Evolutionary conservation across 2,797 vertebrate species (phyloP), one percentile per base, ranked within the genome.

Genomic region (Phalanger gymnotis): DNA sequence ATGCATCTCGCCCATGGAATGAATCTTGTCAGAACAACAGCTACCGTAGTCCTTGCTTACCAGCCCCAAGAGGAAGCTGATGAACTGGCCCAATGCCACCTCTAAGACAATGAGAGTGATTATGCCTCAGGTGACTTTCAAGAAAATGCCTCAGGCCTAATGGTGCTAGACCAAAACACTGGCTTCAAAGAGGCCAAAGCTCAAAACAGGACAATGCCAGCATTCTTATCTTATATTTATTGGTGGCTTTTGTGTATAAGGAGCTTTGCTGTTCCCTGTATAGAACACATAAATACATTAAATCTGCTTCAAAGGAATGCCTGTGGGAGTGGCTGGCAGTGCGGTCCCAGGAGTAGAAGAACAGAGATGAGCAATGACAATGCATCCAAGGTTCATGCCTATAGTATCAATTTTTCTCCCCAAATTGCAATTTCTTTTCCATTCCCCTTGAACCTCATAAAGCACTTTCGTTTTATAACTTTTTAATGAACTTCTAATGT

Each of bases 301-400:
- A 51, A 58, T 40, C 51, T 66, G 31, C 52, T n/a, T 31, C 34
- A 61, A 30, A 92, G 58, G 61, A 91, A 40, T 53, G 40, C 4
- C 0, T 5, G 30, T n/a, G 52, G 30, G 47, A 30, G 22, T 54
- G 7, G 12, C 52, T 87, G 40, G 40, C 22, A 92, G n/a, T 1
- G 53, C 56, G 57, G 54, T 51, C 31, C 34, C 6, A 9, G 89
- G 57, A 89, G 22, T 47, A 10, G 90, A 94, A 27, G 89, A 90
- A 1, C 0, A 0, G 0, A 9, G 0, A 40, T 0, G 0, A 13
- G 3, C 57, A 58, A 90, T 40, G 40, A 16, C 16, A 40, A 40
- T 73, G 22, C 16, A 73, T 73, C 5, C n/a, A 40, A 40, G 7
- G 16, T 73, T 22, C 19, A 40, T 40, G 16, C 66, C n/a, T 73